phyloP scores from a whole-genome alignment of 92 coral and sea anemone genomes.

The Meandrina meandrites region DNA sequence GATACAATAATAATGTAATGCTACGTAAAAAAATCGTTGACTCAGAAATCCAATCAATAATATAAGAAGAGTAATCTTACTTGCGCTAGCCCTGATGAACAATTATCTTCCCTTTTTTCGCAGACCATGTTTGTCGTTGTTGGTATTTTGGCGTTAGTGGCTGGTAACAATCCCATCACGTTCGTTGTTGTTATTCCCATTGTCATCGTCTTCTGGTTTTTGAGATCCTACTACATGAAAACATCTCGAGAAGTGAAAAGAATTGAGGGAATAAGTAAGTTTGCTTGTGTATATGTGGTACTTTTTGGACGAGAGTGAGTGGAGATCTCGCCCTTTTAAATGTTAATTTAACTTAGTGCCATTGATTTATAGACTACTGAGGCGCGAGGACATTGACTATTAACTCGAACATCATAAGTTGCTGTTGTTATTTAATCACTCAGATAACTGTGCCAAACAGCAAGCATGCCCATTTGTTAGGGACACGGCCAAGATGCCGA shows the following conservation, averaged over 20 bases:
- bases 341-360: too few relatives aligned
- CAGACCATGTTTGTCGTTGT: slow-evolving; percentile 73
- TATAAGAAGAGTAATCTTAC: too few relatives aligned
- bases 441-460: background rate
- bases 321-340: background rate
- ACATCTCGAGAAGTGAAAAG: slow-evolving; percentile 82
- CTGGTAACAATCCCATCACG: slow-evolving; percentile 75
- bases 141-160: slow-evolving; percentile 72
- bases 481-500: background rate
- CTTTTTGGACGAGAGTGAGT: background rate
- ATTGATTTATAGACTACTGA: too few relatives aligned
- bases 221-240: slow-evolving; percentile 81
- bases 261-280: slow-evolving; percentile 87
- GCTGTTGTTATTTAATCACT: background rate
- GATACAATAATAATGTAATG: background rate
- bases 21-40: too few relatives aligned
- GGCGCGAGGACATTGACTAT: background rate
- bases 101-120: background rate
- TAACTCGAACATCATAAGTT: background rate
- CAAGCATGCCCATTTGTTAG: background rate
- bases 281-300: background rate
- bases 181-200: slow-evolving; percentile 71
- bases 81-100: too few relatives aligned
- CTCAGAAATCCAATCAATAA: too few relatives aligned
- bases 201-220: slow-evolving; percentile 50